Conservation (phyloP, 2,113 vertebrate genomes). For the Zapus hudsonius region DNA sequence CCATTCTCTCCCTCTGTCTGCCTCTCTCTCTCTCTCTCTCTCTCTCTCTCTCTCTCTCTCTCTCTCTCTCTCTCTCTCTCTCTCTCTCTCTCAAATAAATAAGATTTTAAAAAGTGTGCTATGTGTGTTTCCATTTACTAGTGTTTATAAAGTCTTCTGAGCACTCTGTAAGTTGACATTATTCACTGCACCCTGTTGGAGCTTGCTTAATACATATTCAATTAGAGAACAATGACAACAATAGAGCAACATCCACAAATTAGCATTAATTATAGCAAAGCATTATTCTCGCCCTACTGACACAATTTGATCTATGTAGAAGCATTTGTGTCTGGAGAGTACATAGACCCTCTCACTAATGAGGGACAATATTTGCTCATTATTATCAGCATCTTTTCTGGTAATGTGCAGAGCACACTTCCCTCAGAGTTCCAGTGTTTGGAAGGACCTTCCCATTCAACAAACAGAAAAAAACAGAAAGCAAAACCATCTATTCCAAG, state of each 20-base stretch:
- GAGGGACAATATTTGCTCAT: neutral
- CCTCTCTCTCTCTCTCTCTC: no score
- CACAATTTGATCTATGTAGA: conserved; percentile 26
- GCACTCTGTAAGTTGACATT: conserved; percentile 56
- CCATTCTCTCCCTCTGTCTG: no score
- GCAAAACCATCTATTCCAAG: neutral
- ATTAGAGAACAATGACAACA: conserved; percentile 70
- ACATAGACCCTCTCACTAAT: neutral
- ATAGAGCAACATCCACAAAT: conserved; percentile 66
- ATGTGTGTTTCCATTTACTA: conserved; percentile 50
- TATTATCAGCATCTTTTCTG: neutral
- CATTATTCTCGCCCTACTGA: conserved; percentile 38
- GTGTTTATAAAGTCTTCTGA: conserved; percentile 56
- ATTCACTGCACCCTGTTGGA: conserved; percentile 62
- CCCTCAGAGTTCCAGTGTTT: neutral
- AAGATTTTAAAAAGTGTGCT: no score
- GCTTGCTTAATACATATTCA: conserved; percentile 69
- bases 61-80: no score
- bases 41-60: no score
- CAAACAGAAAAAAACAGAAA: neutral
- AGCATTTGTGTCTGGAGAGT: conserved; percentile 18
- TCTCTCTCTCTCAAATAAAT: no score
- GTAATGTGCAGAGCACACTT: neutral
- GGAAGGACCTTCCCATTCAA: neutral
- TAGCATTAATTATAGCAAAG: conserved; percentile 65